A percentile compares a stretch with the other conserved stretches of the same genome.
Conservation (phyloP, 2,888 invertebrate genomes). For the Hyalella azteca region DNA sequence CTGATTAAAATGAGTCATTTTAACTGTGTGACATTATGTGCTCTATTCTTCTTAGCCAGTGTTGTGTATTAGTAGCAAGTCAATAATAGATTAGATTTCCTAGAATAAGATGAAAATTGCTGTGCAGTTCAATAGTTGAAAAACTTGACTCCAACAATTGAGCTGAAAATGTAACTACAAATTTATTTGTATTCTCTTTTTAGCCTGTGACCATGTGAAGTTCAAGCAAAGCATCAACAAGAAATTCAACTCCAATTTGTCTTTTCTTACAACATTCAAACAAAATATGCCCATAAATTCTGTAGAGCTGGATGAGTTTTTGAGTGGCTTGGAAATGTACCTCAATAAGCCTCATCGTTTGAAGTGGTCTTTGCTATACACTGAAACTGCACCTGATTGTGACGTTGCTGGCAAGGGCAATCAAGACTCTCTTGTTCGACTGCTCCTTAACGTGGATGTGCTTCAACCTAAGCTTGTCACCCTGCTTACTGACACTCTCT, state of each 20-base stretch:
- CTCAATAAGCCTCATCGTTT: conserved; percentile 40
- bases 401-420: conserved; percentile 47
- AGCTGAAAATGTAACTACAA: no score
- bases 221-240: not conserved
- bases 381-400: conserved; percentile 49
- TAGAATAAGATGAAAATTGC: no score
- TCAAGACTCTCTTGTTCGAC: conserved; percentile 58
- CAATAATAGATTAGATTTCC: no score
- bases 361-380: conserved; percentile 55
- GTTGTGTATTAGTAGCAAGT: no score
- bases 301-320: conserved; percentile 43
- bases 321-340: conserved; percentile 43
- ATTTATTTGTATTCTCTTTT: not conserved
- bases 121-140: no score
- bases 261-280: not conserved
- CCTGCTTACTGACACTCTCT: conserved; percentile 56
- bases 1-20: no score
- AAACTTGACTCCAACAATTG: no score
- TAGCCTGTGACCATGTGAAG: conserved; percentile 16
- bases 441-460: conserved; percentile 59
- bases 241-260: not conserved
- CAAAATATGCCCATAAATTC: not conserved
- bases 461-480: conserved; percentile 55
- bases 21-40: no score
- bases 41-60: no score